Conservation (phyloP, 2,888 invertebrate species). For the Koerneria pararmatus region DNA sequence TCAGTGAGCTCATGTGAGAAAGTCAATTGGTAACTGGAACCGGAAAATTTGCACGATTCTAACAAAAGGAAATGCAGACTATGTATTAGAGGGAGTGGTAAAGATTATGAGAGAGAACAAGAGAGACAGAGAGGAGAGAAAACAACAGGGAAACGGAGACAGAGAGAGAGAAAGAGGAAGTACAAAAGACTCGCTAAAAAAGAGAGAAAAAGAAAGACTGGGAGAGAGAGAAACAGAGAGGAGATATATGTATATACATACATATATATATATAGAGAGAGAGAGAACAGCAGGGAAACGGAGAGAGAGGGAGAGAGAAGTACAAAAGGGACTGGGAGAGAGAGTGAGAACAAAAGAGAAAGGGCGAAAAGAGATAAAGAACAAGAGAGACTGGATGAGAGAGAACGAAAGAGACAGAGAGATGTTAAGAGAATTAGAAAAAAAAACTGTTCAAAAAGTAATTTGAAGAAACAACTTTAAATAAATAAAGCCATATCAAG, state of each 20-base stretch:
- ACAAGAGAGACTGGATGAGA: background rate
- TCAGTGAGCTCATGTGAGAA: too few relatives aligned
- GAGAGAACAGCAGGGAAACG: conserved; percentile 12
- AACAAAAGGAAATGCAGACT: too few relatives aligned
- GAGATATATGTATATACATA: conserved; percentile 8
- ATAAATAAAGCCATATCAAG: too few relatives aligned
- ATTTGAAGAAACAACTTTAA: too few relatives aligned
- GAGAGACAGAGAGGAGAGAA: too few relatives aligned
- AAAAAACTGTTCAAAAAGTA: too few relatives aligned
- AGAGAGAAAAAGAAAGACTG: conserved; percentile 10
- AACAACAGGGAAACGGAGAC: too few relatives aligned
- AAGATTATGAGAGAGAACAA: too few relatives aligned
- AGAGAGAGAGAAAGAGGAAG: background rate
- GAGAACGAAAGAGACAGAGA: too few relatives aligned
- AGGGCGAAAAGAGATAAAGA: background rate
- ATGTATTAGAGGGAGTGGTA: too few relatives aligned
- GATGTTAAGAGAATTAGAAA: background rate
- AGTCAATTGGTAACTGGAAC: too few relatives aligned
- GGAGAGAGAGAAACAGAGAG: background rate
- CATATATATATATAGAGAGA: conserved; percentile 10
- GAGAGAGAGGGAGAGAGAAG: background rate
- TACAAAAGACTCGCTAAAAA: conserved; percentile 5
- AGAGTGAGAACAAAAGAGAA: background rate
- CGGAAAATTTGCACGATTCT: too few relatives aligned
- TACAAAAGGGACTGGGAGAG: background rate